A percentile compares a stretch with the other conserved stretches of the same genome.
These are phyloP conservation scores for Eumacrocentrus americanus DNA, from an alignment of 2,888 invertebrate species.

Conservation along the genomic window DNA sequence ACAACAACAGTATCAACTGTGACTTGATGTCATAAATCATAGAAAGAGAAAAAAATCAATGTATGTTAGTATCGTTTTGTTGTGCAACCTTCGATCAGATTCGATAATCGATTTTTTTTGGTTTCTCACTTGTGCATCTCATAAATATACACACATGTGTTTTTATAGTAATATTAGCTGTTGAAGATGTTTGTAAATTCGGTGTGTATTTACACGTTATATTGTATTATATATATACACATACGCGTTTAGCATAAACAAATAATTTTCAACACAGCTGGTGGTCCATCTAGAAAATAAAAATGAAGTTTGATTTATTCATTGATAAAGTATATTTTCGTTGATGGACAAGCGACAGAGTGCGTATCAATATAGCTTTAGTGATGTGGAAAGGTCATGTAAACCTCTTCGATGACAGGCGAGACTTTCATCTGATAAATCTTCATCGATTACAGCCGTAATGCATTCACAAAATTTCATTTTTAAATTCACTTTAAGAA, in stretches of 20 bases:
- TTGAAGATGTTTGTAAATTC: conserved; percentile 10
- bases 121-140: conserved; percentile 18
- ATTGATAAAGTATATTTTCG: conserved; percentile 9
- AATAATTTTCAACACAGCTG: conserved; percentile 13
- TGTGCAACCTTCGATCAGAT: conserved; percentile 23
- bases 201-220: conserved; percentile 7
- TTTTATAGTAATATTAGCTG: background rate
- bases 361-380: no score
- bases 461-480: background rate
- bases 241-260: conserved; percentile 11
- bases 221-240: background rate
- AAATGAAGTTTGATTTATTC: conserved; percentile 18
- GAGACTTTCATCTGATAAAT: conserved; percentile 8
- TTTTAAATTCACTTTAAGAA: no score
- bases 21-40: conserved; percentile 26
- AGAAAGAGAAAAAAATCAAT: conserved; percentile 20
- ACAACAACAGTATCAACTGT: background rate
- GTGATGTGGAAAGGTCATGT: conserved; percentile 3
- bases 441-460: background rate
- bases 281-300: conserved; percentile 5
- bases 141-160: conserved; percentile 23
- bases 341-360: conserved; percentile 5
- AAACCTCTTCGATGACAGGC: conserved; percentile 16
- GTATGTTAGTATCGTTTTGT: conserved; percentile 24
- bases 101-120: conserved; percentile 21